A percentile compares a stretch with the other conserved stretches of the same genome.
These are phyloP conservation scores for Chaetodon trifascialis DNA, from an alignment of 2,113 vertebrate species.

Conservation along the genomic window DNA sequence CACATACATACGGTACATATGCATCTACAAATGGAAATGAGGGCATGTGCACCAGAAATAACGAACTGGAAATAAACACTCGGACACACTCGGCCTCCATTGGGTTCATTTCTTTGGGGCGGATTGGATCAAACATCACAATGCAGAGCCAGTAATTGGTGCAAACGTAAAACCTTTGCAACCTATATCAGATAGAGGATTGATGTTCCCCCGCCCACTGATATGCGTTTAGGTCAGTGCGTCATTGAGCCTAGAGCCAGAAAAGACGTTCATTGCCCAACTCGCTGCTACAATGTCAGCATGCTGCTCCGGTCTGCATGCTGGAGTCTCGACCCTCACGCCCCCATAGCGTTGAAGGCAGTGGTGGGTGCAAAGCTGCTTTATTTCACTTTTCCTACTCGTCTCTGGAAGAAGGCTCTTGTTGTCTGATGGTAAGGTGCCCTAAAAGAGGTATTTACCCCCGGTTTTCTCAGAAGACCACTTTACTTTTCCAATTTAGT, in stretches of 20 bases:
- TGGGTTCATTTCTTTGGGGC: conserved; percentile 28
- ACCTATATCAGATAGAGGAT: conserved; percentile 66
- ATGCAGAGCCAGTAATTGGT: conserved; percentile 63
- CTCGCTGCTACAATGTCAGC: background rate
- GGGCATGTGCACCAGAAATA: background rate
- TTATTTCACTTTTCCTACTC: conserved; percentile 3
- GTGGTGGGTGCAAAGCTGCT: background rate
- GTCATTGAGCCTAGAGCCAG: conserved; percentile 57
- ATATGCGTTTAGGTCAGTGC: conserved; percentile 56
- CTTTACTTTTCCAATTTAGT: background rate
- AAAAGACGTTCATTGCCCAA: conserved; percentile 35
- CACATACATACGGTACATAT: conserved; percentile 6
- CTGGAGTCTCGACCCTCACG: conserved; percentile 35
- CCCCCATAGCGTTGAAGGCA: conserved; percentile 22
- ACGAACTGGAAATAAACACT: conserved; percentile 32
- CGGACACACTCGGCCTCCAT: background rate
- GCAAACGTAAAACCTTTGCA: conserved; percentile 55
- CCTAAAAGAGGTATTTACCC: background rate
- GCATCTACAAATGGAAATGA: conserved; percentile 23
- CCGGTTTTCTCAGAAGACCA: background rate
- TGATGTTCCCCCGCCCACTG: conserved; percentile 73
- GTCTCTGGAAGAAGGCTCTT: background rate
- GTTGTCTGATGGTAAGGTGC: background rate
- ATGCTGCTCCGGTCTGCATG: conserved; percentile 10
- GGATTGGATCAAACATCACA: conserved; percentile 45